Evolutionary conservation across 2,797 vertebrate genomes (phyloP).

Genomic region (Mionectes olivaceus): DNA sequence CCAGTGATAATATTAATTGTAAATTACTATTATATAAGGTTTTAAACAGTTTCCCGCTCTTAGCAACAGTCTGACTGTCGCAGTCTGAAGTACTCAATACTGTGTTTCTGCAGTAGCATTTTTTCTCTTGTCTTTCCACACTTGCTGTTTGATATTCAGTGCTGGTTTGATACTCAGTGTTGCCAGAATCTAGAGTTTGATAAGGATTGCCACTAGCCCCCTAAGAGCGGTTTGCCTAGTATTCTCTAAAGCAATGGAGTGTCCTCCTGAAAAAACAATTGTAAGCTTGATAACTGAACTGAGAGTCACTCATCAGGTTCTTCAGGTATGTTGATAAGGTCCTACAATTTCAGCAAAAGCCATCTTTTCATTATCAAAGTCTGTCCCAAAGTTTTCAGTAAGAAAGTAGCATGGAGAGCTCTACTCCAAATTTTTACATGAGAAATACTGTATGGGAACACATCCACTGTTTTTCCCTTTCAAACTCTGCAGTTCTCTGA

Average conservation of each 20-base stretch:
- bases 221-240: not conserved
- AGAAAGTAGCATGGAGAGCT: not conserved
- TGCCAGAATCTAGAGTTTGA: not conserved
- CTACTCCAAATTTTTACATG: not conserved
- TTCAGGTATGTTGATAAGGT: not conserved
- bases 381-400: not conserved
- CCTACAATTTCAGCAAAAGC: not conserved
- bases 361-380: not conserved
- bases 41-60: not conserved
- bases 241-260: not conserved
- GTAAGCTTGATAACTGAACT: not conserved
- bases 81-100: not conserved
- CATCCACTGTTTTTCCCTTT: not conserved
- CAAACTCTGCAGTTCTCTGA: not conserved
- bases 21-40: constrained; percentile 32
- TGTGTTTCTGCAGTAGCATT: not conserved
- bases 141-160: not conserved
- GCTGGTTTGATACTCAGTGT: not conserved
- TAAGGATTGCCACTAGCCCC: not conserved
- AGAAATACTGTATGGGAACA: not conserved
- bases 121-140: not conserved
- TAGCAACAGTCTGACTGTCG: not conserved
- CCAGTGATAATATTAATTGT: constrained; percentile 8
- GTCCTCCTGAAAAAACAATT: not conserved
- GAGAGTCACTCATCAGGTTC: not conserved